Conservation (phyloP, 1,140 invertebrate genomes). For the Stegodyphus mimosarum region DNA sequence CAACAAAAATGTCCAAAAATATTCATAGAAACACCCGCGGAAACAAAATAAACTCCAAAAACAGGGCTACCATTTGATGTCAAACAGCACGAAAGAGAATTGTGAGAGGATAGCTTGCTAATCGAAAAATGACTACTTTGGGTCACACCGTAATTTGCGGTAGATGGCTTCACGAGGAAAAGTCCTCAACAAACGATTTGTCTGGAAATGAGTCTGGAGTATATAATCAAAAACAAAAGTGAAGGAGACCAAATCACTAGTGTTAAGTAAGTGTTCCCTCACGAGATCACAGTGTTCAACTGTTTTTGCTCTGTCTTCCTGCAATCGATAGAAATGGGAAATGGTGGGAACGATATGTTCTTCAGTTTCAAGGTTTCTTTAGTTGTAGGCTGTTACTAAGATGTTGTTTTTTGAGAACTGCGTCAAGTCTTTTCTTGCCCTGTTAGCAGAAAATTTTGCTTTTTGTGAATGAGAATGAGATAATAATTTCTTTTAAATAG, state of each 20-base stretch:
- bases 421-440: no score
- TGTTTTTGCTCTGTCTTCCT: no score
- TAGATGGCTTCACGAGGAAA: slow-evolving; percentile 10
- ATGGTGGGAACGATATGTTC: no score
- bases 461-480: no score
- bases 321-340: no score
- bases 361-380: no score
- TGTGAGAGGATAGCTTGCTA: not conserved
- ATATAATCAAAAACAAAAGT: slow-evolving; percentile 53
- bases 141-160: slow-evolving; percentile 40
- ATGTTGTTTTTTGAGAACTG: no score
- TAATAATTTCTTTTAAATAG: no score
- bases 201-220: slow-evolving; percentile 39
- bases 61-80: no score
- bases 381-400: no score
- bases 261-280: slow-evolving; percentile 39
- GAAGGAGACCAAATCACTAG: slow-evolving; percentile 41
- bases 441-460: no score
- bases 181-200: slow-evolving; percentile 27
- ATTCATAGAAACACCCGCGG: not conserved
- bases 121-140: slow-evolving; percentile 51
- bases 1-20: not conserved
- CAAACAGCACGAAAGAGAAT: no score
- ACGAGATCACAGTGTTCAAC: slow-evolving; percentile 32
- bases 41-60: not conserved